Percentiles rank a stretch among this genome's conserved stretches.
Conservation (phyloP, 2,113 vertebrate species). For the Pseudolaguvia tuberculata region DNA sequence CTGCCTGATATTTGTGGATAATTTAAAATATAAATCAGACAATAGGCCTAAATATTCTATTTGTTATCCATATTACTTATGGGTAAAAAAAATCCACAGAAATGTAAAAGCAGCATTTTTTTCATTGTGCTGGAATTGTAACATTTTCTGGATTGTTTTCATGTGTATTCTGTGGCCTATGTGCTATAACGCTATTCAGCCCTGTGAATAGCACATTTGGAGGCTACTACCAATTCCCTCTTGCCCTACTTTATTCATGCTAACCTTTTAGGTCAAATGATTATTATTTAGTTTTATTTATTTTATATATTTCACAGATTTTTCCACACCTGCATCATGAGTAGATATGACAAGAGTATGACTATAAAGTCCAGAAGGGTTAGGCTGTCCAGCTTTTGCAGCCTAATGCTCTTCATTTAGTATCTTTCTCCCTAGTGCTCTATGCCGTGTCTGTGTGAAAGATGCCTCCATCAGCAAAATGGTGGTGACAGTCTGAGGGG, state of each 20-base stretch:
- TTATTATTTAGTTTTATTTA: slow-evolving; percentile 25
- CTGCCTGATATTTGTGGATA: slow-evolving; percentile 68
- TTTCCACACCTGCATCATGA: slow-evolving; percentile 10
- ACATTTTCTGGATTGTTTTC: slow-evolving; percentile 59
- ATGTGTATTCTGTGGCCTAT: slow-evolving; percentile 61
- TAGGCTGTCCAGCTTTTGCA: slow-evolving; percentile 62
- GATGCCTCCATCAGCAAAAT: slow-evolving; percentile 65
- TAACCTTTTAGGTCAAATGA: slow-evolving; percentile 3
- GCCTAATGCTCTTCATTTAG: slow-evolving; percentile 67
- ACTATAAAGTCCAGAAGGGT: slow-evolving; percentile 32
- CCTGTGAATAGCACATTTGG: slow-evolving; percentile 52
- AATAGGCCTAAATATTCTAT: slow-evolving; percentile 77
- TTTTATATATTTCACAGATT: slow-evolving; percentile 3
- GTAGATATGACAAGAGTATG: slow-evolving; percentile 1
- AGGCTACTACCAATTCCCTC: slow-evolving; percentile 43
- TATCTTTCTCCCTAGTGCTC: slow-evolving; percentile 57
- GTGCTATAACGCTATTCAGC: slow-evolving; percentile 60
- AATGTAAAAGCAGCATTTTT: slow-evolving; percentile 77
- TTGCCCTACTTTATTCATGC: slow-evolving; percentile 16
- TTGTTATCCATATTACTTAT: slow-evolving; percentile 80
- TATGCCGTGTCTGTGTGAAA: slow-evolving; percentile 50
- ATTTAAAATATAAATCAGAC: slow-evolving; percentile 82
- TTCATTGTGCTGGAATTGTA: slow-evolving; percentile 64
- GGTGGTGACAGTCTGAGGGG: slow-evolving; percentile 64
- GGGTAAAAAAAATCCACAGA: slow-evolving; percentile 70